Evolutionary conservation across 2,113 vertebrate species (phyloP), one percentile per base, ranked within the genome.

Genomic region (Heterotilapia buettikoferi): DNA sequence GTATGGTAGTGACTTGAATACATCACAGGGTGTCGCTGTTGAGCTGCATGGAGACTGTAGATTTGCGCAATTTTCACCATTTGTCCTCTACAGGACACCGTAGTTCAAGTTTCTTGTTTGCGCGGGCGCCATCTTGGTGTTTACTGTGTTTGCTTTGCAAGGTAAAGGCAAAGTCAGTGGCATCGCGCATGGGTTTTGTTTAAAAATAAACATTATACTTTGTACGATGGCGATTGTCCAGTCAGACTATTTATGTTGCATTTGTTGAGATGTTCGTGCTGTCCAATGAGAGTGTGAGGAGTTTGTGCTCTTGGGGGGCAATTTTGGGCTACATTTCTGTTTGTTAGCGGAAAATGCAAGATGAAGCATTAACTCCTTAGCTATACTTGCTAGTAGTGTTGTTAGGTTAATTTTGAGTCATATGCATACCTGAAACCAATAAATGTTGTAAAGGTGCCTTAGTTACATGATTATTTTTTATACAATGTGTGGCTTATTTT

Each of bases 321-420:
- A n/a, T 16, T 59, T 59, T 29, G 24, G 56, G 56, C 24, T 59
- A 59, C 56, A 29, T 59, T 59, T 29, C 13, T 7, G 1, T 59
- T 59, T 59, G 13, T 57, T 14, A 57, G 24, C 24, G 0, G 56
- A 29, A 59, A 59, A 59, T 16, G 3, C 56, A 59, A 57, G 13
- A 57, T 16, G 56, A 57, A 57, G 56, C 24, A 14, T 57, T 29
- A 57, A 59, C 24, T 9, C 56, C 56, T 59, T 29, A 59, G 3
- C 24, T 59, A 59, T 13, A 59, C 24, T 59, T 59, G 56, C 13
- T 57, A 16, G 13, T 26, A 29, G 56, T 57, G 24, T 57, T 57
- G 24, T 57, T 57, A 57, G 56, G 1, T 16, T 29, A 0, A 29
- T 57, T 57, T 57, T 57, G 54, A 0, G 54, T 29, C 54, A 57